Conservation (phyloP, 2,888 invertebrate species). For the Ormia ochracea region DNA sequence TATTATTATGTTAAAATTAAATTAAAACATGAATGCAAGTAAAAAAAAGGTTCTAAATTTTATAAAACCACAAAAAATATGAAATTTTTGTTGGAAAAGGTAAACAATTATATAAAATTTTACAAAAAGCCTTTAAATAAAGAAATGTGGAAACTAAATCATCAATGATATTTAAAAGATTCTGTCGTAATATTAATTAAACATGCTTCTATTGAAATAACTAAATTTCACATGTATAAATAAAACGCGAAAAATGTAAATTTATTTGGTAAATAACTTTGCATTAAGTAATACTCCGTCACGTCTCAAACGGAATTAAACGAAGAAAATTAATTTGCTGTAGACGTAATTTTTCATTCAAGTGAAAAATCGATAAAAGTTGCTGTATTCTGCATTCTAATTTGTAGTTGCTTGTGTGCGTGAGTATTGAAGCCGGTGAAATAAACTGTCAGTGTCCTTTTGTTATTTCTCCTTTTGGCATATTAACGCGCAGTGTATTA, state of each 20-base stretch:
- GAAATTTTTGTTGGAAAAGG: too few relatives aligned
- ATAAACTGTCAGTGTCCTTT: constrained; percentile 45
- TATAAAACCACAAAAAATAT: too few relatives aligned
- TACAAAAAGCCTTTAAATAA: too few relatives aligned
- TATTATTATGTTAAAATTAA: too few relatives aligned
- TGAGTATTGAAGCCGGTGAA: constrained; percentile 65
- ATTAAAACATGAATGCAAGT: too few relatives aligned
- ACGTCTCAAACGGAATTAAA: background rate
- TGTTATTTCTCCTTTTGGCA: background rate
- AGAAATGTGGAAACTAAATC: too few relatives aligned
- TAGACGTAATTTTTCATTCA: constrained; percentile 56
- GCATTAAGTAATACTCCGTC: constrained; percentile 3
- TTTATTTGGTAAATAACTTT: background rate
- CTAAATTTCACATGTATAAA: background rate
- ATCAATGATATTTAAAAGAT: background rate
- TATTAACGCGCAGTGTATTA: constrained; percentile 47
- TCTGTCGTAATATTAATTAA: background rate
- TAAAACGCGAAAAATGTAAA: constrained; percentile 4
- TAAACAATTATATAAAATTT: too few relatives aligned
- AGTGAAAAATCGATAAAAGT: constrained; percentile 68
- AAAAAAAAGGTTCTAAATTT: too few relatives aligned
- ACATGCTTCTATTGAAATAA: background rate
- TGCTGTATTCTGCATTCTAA: constrained; percentile 64
- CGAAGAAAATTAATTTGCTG: constrained; percentile 37
- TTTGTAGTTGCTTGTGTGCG: constrained; percentile 36